Conservation (phyloP, 2,888 invertebrate species). For the Ceraclea dissimilis region DNA sequence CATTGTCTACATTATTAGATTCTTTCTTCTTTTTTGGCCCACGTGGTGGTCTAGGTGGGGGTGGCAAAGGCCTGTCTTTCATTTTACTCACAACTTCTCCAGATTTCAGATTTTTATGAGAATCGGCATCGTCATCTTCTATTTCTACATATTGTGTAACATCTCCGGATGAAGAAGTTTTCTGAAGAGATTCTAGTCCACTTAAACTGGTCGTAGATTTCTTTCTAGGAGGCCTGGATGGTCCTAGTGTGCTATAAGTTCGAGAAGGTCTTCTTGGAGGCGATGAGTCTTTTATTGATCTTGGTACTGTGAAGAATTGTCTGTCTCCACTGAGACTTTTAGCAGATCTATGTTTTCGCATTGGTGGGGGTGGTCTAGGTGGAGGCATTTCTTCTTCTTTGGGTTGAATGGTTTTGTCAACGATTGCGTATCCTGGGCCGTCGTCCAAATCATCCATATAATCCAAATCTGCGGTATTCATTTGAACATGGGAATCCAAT, state of each 20-base stretch:
- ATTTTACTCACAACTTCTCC: slow-evolving; percentile 74
- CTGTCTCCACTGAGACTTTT: slow-evolving; percentile 46
- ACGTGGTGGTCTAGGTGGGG: slow-evolving; percentile 79
- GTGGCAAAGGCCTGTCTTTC: slow-evolving; percentile 77
- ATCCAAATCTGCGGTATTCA: slow-evolving; percentile 34
- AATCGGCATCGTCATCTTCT: slow-evolving; percentile 51
- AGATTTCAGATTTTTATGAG: slow-evolving; percentile 59
- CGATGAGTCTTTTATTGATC: slow-evolving; percentile 37
- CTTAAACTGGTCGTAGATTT: slow-evolving; percentile 50
- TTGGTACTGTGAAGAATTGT: slow-evolving; percentile 64
- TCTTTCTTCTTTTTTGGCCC: slow-evolving; percentile 44
- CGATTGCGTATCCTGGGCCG: slow-evolving; percentile 65
- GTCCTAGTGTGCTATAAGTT: slow-evolving; percentile 55
- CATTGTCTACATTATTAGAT: slow-evolving; percentile 28
- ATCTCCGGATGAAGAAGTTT: slow-evolving; percentile 39
- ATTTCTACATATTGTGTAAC: slow-evolving; percentile 56
- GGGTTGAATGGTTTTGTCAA: slow-evolving; percentile 55
- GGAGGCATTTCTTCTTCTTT: slow-evolving; percentile 36
- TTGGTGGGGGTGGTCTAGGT: slow-evolving; percentile 55
- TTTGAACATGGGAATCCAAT: slow-evolving; percentile 41
- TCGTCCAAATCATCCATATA: slow-evolving; percentile 41
- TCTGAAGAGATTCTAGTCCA: slow-evolving; percentile 46
- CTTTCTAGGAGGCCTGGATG: slow-evolving; percentile 54
- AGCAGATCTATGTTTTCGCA: slow-evolving; percentile 49
- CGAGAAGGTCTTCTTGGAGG: slow-evolving; percentile 52